A percentile compares a stretch with the other conserved stretches of the same genome.
These are phyloP conservation scores for Lordiphosa stackelbergi DNA, from an alignment of 1,140 invertebrate genomes.

Conservation along the genomic window DNA sequence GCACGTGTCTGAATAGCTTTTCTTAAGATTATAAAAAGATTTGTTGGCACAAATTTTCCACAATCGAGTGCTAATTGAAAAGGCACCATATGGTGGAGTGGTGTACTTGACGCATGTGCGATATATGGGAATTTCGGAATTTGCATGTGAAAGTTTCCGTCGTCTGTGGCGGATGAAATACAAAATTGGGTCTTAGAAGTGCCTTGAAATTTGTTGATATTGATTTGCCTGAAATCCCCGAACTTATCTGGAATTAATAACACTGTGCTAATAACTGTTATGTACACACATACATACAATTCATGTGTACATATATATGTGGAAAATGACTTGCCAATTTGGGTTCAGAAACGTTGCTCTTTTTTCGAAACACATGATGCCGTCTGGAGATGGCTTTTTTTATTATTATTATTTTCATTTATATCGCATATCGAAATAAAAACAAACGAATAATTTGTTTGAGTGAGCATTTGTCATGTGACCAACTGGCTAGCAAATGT, in stretches of 20 bases:
- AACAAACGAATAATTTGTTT: constrained; percentile 15
- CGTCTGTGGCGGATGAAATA: constrained; percentile 25
- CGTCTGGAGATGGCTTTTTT: constrained; percentile 31
- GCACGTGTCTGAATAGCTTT: constrained; percentile 40
- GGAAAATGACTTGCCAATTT: constrained; percentile 58
- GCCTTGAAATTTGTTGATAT: constrained; percentile 5
- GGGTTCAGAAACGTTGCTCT: constrained; percentile 48
- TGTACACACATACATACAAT: constrained; percentile 20
- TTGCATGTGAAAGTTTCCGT: constrained; percentile 28
- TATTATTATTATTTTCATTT: constrained; percentile 11
- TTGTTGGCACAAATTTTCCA: constrained; percentile 67
- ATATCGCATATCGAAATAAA: constrained; percentile 27
- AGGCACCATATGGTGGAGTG: background rate
- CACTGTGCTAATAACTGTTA: constrained; percentile 55
- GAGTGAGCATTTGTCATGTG: constrained; percentile 46
- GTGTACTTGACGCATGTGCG: constrained; percentile 19
- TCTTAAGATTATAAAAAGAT: constrained; percentile 25
- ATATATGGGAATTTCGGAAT: constrained; percentile 6
- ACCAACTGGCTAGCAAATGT: constrained; percentile 66
- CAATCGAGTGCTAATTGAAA: constrained; percentile 64
- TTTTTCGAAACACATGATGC: constrained; percentile 54
- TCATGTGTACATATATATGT: constrained; percentile 21
- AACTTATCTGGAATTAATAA: constrained; percentile 66
- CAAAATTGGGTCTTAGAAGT: constrained; percentile 13
- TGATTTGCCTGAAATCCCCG: constrained; percentile 41